These are phyloP conservation scores for Scaptomyza hsui DNA, from an alignment of 1,140 invertebrate genomes.

Conservation along the genomic window DNA sequence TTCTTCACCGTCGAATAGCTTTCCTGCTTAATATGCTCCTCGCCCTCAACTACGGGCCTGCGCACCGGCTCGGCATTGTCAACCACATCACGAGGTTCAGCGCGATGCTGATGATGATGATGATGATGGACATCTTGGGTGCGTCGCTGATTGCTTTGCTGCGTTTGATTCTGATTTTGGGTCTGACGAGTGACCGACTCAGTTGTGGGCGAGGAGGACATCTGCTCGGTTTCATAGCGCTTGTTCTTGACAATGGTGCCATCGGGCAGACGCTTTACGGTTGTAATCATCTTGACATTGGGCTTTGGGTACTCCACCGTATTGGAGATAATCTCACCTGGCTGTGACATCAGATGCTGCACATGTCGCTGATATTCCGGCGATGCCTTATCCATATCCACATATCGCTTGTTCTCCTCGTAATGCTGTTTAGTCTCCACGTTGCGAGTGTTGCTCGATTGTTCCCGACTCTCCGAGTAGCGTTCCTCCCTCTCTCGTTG, in stretches of 20 bases:
- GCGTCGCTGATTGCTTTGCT: conserved; percentile 33
- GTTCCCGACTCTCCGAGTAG: conserved; percentile 66
- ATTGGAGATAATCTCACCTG: conserved; percentile 85
- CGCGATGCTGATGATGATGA: conserved; percentile 28
- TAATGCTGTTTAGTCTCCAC: conserved; percentile 71
- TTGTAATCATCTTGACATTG: conserved; percentile 87
- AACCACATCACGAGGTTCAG: conserved; percentile 65
- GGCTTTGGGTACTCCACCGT: conserved; percentile 87
- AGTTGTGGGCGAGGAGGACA: conserved; percentile 26
- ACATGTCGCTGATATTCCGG: conserved; percentile 80
- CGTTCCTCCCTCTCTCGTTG: conserved; percentile 56
- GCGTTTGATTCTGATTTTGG: conserved; percentile 23
- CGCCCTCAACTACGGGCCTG: conserved; percentile 32
- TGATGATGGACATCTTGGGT: conserved; percentile 43
- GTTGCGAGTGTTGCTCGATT: conserved; percentile 66
- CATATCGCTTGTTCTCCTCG: conserved; percentile 80
- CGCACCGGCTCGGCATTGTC: conserved; percentile 56
- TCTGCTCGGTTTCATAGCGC: conserved; percentile 86
- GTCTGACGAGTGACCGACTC: conserved; percentile 26
- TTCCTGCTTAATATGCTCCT: conserved; percentile 64
- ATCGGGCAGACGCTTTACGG: conserved; percentile 87
- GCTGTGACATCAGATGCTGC: conserved; percentile 74
- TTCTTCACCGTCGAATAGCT: conserved; percentile 74
- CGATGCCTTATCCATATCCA: conserved; percentile 81
- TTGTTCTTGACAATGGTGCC: conserved; percentile 88